Percentiles rank a stretch among this genome's conserved stretches.
Conservation (phyloP, 2,888 invertebrate species). For the Eupithecia insigniata region DNA sequence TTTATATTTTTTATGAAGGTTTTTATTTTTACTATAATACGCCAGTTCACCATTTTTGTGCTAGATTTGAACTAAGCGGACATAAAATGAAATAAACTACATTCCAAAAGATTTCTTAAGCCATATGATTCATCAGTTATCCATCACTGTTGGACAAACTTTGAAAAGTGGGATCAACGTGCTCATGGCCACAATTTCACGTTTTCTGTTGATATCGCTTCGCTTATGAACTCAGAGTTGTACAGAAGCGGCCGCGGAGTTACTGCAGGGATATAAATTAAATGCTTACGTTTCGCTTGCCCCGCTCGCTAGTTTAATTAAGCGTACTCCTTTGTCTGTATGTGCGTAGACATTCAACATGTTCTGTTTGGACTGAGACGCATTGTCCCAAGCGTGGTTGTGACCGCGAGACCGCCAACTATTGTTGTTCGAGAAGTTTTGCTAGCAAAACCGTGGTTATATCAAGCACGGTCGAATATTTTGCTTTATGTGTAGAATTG, state of each 20-base stretch:
- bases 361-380: constrained; percentile 66
- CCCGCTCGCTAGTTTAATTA: constrained; percentile 83
- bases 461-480: not conserved
- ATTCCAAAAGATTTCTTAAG: not conserved
- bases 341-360: constrained; percentile 79
- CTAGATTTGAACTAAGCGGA: not conserved
- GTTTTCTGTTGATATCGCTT: constrained; percentile 45
- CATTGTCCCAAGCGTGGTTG: constrained; percentile 39
- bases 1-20: not conserved
- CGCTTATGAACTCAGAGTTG: constrained; percentile 57
- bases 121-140: not conserved
- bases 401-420: constrained; percentile 30
- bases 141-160: not conserved
- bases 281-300: constrained; percentile 83
- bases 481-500: not conserved
- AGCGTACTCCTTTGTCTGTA: constrained; percentile 80
- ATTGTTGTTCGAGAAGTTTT: constrained; percentile 14
- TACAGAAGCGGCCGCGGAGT: constrained; percentile 75
- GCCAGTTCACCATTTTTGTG: no score
- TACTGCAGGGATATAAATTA: constrained; percentile 84
- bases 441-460: not conserved
- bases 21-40: not conserved
- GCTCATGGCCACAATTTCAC: not conserved
- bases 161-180: no score
- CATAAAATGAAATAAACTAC: not conserved